Base-by-base conservation (phyloP, 2,113 vertebrate species). In the Pseudorhombus dupliciocellatus region DNA sequence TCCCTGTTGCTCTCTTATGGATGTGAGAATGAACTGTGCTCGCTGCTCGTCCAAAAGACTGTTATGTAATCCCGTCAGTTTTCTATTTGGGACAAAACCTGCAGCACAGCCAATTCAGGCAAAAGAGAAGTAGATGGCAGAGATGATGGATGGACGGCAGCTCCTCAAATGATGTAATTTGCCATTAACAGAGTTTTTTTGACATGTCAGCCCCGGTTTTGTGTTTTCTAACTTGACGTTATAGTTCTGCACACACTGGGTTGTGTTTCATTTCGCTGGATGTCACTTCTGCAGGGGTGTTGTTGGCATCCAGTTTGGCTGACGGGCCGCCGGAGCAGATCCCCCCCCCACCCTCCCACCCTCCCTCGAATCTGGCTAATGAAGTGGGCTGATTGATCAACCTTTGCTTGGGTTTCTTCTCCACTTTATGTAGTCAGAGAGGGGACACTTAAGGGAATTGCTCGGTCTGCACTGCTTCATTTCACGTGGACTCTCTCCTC, bases 361-460 rank as follows among this genome's bases (percentile, higher is more conserved):
- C 40, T 51, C 30, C 46, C 30, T 34, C 15, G 22, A 61, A 83
- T 79, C 71, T 70, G 50, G 0, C 61, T 81, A 84, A 89, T 84
- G 84, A 86, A 84, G 77, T 89, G 80, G 70, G 61, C 75, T 58
- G 50, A 79, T 80, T 85, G 78, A 88, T 86, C 77, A 87, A 48
- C 25, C 53, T 65, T 67, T 75, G 74, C 66, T 68, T 5, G 26
- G 30, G 62, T 73, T 75, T 73, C 46, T 31, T 77, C 48, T 52
- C 52, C 26, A 12, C 63, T 64, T 72, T 70, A 28, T 77, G 12
- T 15, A 51, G 46, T 68, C 48, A 55, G 59, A 30, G 26, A 69
- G 40, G 65, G 67, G 59, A 77, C 58, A 76, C 81, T 80, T 65
- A 56, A 37, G 54, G 26, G 28, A 22, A 87, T 81, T 84, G 56